Evolutionary conservation across 2,113 vertebrate genomes (phyloP).

Genomic region (Anarhynchus alexandrinus): DNA sequence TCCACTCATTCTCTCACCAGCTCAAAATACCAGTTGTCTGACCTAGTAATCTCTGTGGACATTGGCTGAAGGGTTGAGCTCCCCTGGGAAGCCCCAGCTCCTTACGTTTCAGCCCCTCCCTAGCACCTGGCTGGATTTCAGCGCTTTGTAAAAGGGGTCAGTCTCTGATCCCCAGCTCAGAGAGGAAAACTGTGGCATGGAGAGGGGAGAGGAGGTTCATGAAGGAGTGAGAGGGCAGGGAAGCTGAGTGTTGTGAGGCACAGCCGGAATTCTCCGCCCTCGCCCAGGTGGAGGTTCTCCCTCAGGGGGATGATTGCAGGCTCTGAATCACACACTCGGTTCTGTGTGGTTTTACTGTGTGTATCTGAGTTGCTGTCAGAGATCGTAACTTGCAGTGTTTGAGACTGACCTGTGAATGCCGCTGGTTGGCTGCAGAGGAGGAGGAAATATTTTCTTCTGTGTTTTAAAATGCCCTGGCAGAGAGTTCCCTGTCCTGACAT

Average conservation of each 20-base stretch:
- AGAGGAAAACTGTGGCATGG: accelerated
- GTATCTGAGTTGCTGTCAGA: neutral
- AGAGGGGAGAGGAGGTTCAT: neutral
- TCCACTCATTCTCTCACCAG: slow-evolving; percentile 16
- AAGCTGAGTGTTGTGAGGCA: neutral
- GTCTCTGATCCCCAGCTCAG: neutral
- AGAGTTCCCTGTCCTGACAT: neutral
- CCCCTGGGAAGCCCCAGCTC: neutral
- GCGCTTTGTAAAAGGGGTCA: neutral
- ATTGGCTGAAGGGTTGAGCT: slow-evolving; percentile 4
- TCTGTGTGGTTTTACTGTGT: neutral
- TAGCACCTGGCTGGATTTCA: slow-evolving; percentile 1
- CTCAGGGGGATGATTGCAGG: neutral
- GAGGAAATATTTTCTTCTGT: slow-evolving; percentile 23
- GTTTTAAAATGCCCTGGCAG: slow-evolving; percentile 36
- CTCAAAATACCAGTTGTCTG: slow-evolving; percentile 18
- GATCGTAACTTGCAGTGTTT: neutral
- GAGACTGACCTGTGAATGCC: slow-evolving; percentile 18
- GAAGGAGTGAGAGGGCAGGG: neutral
- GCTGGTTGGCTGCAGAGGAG: neutral
- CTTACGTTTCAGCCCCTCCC: neutral
- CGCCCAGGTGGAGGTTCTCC: neutral
- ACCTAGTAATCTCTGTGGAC: slow-evolving; percentile 18
- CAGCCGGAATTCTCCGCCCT: neutral
- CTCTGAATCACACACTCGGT: neutral